Evolutionary conservation across 2,113 vertebrate species (phyloP), one percentile per base, ranked within the genome.

Genomic region (Aix galericulata): DNA sequence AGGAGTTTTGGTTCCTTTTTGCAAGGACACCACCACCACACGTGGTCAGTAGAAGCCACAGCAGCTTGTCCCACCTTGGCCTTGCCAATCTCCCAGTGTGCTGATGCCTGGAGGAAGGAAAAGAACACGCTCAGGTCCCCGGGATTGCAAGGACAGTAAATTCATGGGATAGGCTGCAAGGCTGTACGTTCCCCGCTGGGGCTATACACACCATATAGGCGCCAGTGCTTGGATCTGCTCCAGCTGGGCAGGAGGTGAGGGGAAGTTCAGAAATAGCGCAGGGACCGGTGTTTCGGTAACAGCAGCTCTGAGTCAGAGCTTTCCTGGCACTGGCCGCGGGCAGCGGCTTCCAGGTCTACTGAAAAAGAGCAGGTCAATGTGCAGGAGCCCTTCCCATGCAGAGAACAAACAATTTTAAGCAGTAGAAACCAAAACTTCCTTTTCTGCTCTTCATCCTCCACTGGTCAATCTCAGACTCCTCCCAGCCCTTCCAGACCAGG

Each of bases 21-120:
- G 13, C 27, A 36, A 6, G 66, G 32, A 74, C 20, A 78, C 32
- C 13, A 60, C 11, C 6, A 1, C 32, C 32, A 3, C 27, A 5
- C 20, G 5, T 0, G 9, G 31, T 12, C 58, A 13, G 34, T 7
- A 26, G 48, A 22, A 44, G 14, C 72, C 4, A 0, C 1, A n/a
- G 1, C 58, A 17, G 73, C 68, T 48, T 9, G 1, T 38, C 13
- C 83, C 75, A 3, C 23, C 6, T 2, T 1, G 69, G 59, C 68
- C 64, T 1, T 8, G 58, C 42, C 1, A 0, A 16, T 31, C 17
- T 13, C n/a, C 48, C 3, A 2, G 52, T 16, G 6, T 3, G 42
- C 11, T 17, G 38, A 14, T 2, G 44, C 55, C 2, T 1, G 0
- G 59, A 58, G 32, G 7, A 42, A 46, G 32, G 11, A 50, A 1